Conservation (phyloP, 92 coral and sea anemone genomes). For the Galaxea fascicularis region DNA sequence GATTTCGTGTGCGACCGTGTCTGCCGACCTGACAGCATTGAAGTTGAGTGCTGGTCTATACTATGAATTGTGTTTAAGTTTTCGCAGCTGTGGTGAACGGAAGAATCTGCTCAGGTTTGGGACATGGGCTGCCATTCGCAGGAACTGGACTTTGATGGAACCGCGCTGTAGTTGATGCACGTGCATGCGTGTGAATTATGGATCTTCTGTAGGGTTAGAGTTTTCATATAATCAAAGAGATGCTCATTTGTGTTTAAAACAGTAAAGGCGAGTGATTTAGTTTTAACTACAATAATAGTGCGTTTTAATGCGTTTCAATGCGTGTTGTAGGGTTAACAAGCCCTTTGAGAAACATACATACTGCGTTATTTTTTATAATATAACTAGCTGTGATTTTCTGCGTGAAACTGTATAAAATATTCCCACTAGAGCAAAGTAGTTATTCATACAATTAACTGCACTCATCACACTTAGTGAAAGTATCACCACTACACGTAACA, state of each 20-base stretch:
- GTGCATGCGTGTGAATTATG: too few species aligned
- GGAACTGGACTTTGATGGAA: background rate
- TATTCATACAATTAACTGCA: background rate
- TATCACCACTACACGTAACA: too few species aligned
- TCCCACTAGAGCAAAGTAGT: background rate
- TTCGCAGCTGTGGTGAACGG: background rate
- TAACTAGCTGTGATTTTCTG: background rate
- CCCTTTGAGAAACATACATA: too few species aligned
- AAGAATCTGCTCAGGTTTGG: background rate
- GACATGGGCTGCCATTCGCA: background rate
- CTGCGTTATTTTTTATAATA: too few species aligned
- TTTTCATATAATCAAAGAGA: too few species aligned
- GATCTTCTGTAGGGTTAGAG: too few species aligned
- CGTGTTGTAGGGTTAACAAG: too few species aligned
- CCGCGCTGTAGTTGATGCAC: background rate
- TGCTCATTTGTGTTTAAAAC: too few species aligned
- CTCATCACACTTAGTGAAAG: too few species aligned
- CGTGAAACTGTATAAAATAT: background rate
- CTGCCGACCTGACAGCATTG: conserved; percentile 23
- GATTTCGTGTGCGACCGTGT: background rate
- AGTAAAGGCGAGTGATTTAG: too few species aligned
- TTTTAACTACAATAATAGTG: too few species aligned
- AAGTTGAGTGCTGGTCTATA: conserved; percentile 12
- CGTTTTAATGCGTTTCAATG: too few species aligned
- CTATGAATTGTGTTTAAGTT: background rate